Percentiles rank a stretch among this genome's conserved stretches.
These are phyloP conservation scores for Cheilosia grossa DNA, from an alignment of 2,888 invertebrate species.

Conservation along the genomic window DNA sequence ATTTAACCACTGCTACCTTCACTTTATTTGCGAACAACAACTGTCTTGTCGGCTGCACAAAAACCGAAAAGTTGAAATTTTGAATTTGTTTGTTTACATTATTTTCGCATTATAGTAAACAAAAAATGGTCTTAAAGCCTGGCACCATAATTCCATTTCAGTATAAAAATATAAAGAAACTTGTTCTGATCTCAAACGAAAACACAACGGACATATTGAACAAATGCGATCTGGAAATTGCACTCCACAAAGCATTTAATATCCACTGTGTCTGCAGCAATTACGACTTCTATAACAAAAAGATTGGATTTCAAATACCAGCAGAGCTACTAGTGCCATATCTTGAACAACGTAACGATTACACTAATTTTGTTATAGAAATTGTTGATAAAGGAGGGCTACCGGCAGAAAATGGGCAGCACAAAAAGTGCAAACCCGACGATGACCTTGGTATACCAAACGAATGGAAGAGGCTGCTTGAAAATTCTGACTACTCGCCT, in stretches of 20 bases:
- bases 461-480: not conserved
- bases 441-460: not conserved
- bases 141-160: slow-evolving; percentile 81
- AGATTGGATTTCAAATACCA: slow-evolving; percentile 81
- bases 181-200: slow-evolving; percentile 79
- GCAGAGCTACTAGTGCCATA: slow-evolving; percentile 81
- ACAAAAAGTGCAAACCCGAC: not conserved
- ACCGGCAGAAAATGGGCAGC: not conserved
- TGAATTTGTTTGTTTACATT: slow-evolving; percentile 9
- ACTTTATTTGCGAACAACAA: not conserved
- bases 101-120: slow-evolving; percentile 43
- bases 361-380: slow-evolving; percentile 82
- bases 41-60: not conserved
- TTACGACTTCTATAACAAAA: slow-evolving; percentile 81
- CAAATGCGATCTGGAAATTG: slow-evolving; percentile 81
- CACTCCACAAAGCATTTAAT: slow-evolving; percentile 80
- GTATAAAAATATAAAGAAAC: slow-evolving; percentile 80
- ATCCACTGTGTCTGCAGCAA: slow-evolving; percentile 76
- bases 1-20: not conserved
- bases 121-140: slow-evolving; percentile 80
- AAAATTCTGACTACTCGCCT: not conserved
- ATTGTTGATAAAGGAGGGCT: slow-evolving; percentile 71
- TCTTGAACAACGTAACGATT: slow-evolving; percentile 80
- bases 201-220: slow-evolving; percentile 79
- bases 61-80: not conserved